Evolutionary conservation across 2,113 vertebrate genomes (phyloP).

Genomic region (Nothoprocta pentlandii): DNA sequence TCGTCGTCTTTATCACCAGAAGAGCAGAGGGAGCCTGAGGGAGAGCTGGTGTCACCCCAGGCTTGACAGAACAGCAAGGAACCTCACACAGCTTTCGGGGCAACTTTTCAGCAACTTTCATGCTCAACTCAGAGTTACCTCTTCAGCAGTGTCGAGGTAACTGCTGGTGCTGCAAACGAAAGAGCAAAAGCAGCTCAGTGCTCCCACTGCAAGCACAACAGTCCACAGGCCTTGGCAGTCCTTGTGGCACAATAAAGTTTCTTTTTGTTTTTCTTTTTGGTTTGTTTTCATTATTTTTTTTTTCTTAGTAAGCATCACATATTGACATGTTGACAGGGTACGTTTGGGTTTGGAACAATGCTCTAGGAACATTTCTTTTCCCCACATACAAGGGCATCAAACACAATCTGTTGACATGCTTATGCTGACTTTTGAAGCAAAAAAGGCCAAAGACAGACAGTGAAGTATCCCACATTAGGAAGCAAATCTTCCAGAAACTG

Average conservation of each 20-base stretch:
- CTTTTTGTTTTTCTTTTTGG: background rate
- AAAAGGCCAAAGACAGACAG: background rate
- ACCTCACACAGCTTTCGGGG: conserved; percentile 1
- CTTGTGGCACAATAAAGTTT: background rate
- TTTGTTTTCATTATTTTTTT: background rate
- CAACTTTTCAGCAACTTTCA: background rate
- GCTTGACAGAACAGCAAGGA: background rate
- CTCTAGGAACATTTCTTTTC: background rate
- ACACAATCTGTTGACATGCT: background rate
- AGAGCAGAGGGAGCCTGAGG: conserved; percentile 26
- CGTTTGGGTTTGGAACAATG: background rate
- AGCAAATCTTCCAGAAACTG: background rate
- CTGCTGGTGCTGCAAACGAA: background rate
- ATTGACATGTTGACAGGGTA: background rate
- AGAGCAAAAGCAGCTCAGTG: background rate
- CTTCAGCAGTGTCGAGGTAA: background rate
- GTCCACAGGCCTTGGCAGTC: rapidly evolving
- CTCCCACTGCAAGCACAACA: background rate
- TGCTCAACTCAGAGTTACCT: background rate
- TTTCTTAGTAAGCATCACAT: background rate
- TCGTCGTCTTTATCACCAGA: conserved; percentile 38
- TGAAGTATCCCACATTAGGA: background rate
- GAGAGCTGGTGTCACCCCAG: background rate
- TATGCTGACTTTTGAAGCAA: background rate
- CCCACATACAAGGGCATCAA: background rate